Base-by-base conservation (phyloP, 2,888 invertebrate genomes). In the Meganola albula region DNA sequence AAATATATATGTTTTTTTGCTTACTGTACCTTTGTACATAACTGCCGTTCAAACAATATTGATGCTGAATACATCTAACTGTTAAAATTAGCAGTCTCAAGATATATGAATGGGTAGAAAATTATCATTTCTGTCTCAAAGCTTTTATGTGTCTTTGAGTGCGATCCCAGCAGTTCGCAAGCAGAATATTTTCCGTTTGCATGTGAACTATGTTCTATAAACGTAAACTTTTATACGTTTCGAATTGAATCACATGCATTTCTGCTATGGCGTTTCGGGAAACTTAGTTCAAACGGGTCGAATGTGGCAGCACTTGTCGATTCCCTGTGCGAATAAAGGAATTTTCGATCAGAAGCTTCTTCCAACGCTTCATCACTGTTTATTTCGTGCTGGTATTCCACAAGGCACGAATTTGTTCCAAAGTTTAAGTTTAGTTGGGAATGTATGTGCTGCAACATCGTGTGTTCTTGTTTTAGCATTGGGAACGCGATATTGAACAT, bases 281-380 rank as follows among this genome's bases (percentile, higher is more conserved):
- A 76, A 72, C 71, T 67, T 60, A n/a, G n/a, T 72, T 68, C 41
- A 48, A 64, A 62, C 60, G 62, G 48, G 48, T 53, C 47, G 53
- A 65, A 60, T 63, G 58, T 56, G 48, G 50, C 33, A 40, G 63
- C 61, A 67, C 74, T 79, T 64, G 63, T 58, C 63, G 54, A 83
- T 82, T 83, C 82, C 66, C 73, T 84, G 63, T 78, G 73, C 69
- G 69, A 62, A 68, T 74, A 79, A 83, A 76, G 53, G 82, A 83
- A 83, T 83, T 74, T 63, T 59, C 72, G 71, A 83, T 82, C 78
- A 58, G 48, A 38, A 40, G 37, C 42, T 49, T 48, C 49, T 53
- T 48, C 40, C 40, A 24, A 58, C 38, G 56, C 58, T 57, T 62
- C 59, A 61, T 60, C 63, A 61, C 40, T 57, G 51, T 54, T 67